These are phyloP conservation scores for Plestiodon gilberti DNA, from an alignment of 2,113 vertebrate species.

Conservation along the genomic window DNA sequence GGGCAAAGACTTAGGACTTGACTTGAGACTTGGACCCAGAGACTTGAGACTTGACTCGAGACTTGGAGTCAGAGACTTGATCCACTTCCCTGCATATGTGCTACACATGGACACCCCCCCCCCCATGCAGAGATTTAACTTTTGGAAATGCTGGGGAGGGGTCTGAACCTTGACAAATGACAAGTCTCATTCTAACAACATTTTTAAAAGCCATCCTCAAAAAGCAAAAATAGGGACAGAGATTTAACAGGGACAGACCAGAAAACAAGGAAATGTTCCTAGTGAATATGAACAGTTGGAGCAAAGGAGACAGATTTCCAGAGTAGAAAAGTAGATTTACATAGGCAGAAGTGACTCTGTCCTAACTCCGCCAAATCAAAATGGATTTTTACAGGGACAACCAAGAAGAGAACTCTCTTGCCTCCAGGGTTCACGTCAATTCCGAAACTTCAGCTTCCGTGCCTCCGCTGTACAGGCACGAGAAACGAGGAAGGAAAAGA, in stretches of 20 bases:
- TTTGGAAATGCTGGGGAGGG: too few relatives aligned
- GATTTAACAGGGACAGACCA: not conserved
- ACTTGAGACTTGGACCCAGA: too few relatives aligned
- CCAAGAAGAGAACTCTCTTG: conserved; percentile 7
- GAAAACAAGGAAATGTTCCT: not conserved
- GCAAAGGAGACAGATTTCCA: not conserved
- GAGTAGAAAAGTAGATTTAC: not conserved
- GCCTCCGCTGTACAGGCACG: not conserved
- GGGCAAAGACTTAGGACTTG: too few relatives aligned
- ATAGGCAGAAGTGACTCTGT: not conserved
- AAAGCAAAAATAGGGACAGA: not conserved
- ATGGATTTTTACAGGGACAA: not conserved
- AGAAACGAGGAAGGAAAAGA: not conserved
- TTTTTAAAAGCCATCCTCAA: too few relatives aligned
- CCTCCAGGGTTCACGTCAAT: not conserved
- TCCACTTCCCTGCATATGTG: too few relatives aligned
- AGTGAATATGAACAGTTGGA: not conserved
- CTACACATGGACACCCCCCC: too few relatives aligned
- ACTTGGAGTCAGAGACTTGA: too few relatives aligned
- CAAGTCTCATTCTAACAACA: too few relatives aligned
- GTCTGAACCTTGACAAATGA: too few relatives aligned
- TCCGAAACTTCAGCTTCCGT: not conserved
- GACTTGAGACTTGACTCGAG: too few relatives aligned
- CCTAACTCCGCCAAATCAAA: not conserved
- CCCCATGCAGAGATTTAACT: too few relatives aligned